Conservation (phyloP, 1,140 invertebrate genomes). For the Microvelia longipes region DNA sequence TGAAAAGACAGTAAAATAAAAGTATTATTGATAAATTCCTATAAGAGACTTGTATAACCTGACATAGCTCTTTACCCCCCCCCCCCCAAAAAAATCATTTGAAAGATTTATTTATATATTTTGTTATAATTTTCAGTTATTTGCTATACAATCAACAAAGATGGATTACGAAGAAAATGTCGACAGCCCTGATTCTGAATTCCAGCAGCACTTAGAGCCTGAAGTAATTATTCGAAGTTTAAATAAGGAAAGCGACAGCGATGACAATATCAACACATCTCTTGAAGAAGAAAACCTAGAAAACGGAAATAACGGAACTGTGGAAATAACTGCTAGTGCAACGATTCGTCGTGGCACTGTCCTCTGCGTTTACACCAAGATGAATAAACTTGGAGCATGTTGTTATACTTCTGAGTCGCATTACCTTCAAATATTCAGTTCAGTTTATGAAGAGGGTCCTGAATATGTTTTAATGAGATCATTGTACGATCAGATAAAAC, state of each 20-base stretch:
- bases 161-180: neutral
- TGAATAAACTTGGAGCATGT: neutral
- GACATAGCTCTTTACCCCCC: no score
- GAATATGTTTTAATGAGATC: neutral
- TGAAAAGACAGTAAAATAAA: no score
- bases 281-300: no score
- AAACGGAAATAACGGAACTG: no score
- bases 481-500: neutral
- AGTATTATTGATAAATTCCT: no score
- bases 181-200: neutral
- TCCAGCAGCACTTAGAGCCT: neutral
- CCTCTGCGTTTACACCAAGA: neutral
- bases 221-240: neutral
- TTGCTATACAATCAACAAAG: no score
- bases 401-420: neutral
- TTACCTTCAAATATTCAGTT: neutral
- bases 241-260: neutral
- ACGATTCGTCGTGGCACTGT: neutral
- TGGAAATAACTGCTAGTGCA: no score
- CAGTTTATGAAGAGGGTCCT: neutral
- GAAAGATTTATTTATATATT: no score
- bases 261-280: neutral
- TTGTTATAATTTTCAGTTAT: no score
- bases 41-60: no score
- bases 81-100: no score